Base-by-base conservation (phyloP, 2,797 vertebrate genomes). In the Oreortyx pictus region DNA sequence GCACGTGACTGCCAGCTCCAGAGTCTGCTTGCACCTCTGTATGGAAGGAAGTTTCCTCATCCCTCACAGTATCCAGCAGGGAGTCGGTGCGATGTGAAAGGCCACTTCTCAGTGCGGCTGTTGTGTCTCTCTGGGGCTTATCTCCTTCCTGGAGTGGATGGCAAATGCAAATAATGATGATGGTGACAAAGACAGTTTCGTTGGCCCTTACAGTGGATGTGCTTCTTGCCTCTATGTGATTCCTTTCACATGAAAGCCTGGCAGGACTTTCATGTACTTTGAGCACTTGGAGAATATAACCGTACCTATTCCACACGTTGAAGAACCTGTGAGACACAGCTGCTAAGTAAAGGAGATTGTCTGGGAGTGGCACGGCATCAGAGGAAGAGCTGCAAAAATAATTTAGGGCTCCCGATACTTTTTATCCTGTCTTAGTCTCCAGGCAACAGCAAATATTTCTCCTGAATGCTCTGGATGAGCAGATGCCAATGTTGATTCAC, bases 381-480 rank as follows among this genome's bases (percentile, higher is more conserved):
- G 76, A 87, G 82, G 71, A 88, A 87, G 82, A 88, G 35, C 89
- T 93, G 96, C 70, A 84, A 93, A 94, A 92, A 86, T 76, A 84
- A 89, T 94, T 96, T 81, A 64, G 80, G 56, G 67, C 47, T 94
- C 75, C 61, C 65, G 60, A 93, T 90, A 74, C 81, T 92, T 88
- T 85, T 90, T 80, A 78, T 95, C 33, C 91, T 72, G 78, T 82
- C 83, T 87, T 24, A 88, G 93, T 95, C 87, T 96, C 90, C 91
- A 94, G 83, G 93, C 93, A 94, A 96, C 95, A 92, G 83, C 93
- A 97, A 96, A 96, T 96, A 96, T 96, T 96, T 96, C 94, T 93
- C 76, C 62, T 73, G 82, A 94, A 89, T 65, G 43, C 71, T 95
- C 68, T 85, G 94, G 92, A 95, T 92, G 95, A 93, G 93, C 91